Evolutionary conservation across 1,140 invertebrate species (phyloP), one percentile per base, ranked within the genome.

Genomic region (Aradophagus sp.): DNA sequence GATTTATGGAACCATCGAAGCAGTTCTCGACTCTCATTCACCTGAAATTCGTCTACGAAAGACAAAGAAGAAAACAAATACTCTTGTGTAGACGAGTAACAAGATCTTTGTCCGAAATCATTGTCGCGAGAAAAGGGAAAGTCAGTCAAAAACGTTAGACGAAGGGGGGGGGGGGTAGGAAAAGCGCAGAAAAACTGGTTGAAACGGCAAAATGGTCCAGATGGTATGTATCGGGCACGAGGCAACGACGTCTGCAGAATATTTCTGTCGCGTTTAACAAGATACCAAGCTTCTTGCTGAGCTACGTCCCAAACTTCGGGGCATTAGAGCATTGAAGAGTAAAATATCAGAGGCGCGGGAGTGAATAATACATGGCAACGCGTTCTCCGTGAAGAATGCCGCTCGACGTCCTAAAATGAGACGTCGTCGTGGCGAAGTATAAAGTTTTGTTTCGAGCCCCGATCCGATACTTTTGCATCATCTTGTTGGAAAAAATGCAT

Each of bases 351-450:
- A 73, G 61, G 48, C 59, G 61, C 58, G 56, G 63, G 44, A 71
- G 67, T 82, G 80, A 80, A 81, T 81, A 81, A 81, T 82, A 79
- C 78, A 80, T 80, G 74, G 69, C 65, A 70, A 73, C 55, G 53
- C 45, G 62, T 35, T 73, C 48, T 65, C 41, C 35, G 39, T 69
- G 68, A 77, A 79, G 73, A 78, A 80, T 80, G 73, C 58, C 61
- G 45, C 68, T 27, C 66, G 50, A 35, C 42, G 27, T 61, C 53
- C 48, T 48, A 38, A 53, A 67, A 70, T 48, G 47, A 53, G 36
- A 20, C 52, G 32, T 66, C 39, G 36, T 50, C 70, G 41, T 62
- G 39, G 39, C 53, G 67, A 76, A 74, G 69, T 63, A 71, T 72
- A 76, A 80, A 80, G 72, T 79, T 79, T 50, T 61, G 71, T 73